A percentile compares a stretch with the other conserved stretches of the same genome.
Evolutionary conservation across 2,888 invertebrate species (phyloP).

Genomic region (Cephalotes varians): DNA sequence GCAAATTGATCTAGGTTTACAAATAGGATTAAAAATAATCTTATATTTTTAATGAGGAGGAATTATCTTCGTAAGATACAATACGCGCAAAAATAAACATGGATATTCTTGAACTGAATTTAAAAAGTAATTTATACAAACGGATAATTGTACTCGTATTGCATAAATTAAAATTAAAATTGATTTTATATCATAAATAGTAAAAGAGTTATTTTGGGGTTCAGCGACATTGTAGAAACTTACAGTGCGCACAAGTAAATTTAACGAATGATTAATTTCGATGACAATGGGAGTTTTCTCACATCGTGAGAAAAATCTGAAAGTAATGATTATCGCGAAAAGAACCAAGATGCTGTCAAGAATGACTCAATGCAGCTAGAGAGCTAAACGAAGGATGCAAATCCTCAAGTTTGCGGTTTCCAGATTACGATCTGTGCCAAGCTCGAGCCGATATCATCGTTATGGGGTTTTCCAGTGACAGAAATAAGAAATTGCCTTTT

Average conservation of each 20-base stretch:
- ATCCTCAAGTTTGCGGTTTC: conserved; percentile 14
- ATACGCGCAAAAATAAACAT: background rate
- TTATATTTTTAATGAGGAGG: background rate
- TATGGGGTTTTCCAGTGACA: background rate
- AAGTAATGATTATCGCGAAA: background rate
- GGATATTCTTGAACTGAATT: background rate
- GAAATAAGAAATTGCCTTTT: background rate
- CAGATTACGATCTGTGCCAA: conserved; percentile 20
- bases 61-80: background rate
- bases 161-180: background rate
- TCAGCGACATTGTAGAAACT: background rate
- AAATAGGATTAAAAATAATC: background rate
- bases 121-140: background rate
- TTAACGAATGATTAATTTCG: background rate
- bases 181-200: background rate
- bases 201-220: background rate
- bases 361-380: conserved; percentile 15
- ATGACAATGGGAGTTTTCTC: conserved; percentile 3
- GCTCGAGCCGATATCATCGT: background rate
- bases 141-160: no score
- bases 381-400: conserved; percentile 15
- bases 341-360: background rate
- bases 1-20: background rate
- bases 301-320: background rate
- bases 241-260: background rate